Percentiles rank a stretch among this genome's conserved stretches.
Evolutionary conservation across 1,140 invertebrate genomes (phyloP).

Genomic region (Planococcus citri): DNA sequence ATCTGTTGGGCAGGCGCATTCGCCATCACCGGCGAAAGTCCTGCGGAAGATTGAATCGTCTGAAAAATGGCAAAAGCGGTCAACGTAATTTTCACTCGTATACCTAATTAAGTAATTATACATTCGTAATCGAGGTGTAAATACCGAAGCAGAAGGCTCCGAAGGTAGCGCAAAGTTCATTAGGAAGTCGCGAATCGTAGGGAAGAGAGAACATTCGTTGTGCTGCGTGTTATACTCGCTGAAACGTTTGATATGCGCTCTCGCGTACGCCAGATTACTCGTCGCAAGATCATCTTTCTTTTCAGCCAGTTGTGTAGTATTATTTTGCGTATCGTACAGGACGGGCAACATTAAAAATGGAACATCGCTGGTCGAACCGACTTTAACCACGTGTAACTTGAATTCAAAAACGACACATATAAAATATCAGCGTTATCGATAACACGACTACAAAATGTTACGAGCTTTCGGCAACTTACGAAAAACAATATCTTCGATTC

Average conservation of each 20-base stretch:
- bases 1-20: no score
- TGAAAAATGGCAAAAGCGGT: no score
- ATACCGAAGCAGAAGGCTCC: conserved; percentile 37
- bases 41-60: no score
- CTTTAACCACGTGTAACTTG: conserved; percentile 72
- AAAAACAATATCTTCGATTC: conserved; percentile 81
- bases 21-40: no score
- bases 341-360: conserved; percentile 71
- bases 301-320: conserved; percentile 74
- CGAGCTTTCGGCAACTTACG: no score
- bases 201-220: conserved; percentile 73
- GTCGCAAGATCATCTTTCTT: conserved; percentile 48
- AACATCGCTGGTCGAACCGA: conserved; percentile 52
- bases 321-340: conserved; percentile 73
- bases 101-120: no score
- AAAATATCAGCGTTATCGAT: no score
- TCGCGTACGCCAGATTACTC: conserved; percentile 48
- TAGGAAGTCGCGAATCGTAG: conserved; percentile 72
- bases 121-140: no score
- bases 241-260: conserved; percentile 50
- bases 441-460: no score
- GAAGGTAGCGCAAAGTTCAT: conserved; percentile 61
- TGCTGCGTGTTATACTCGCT: conserved; percentile 43
- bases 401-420: no score
- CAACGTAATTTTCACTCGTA: no score